A percentile compares a stretch with the other conserved stretches of the same genome.
phyloP scores from a whole-genome alignment of 1,140 invertebrate genomes.

The Chironomus striatipennis region DNA sequence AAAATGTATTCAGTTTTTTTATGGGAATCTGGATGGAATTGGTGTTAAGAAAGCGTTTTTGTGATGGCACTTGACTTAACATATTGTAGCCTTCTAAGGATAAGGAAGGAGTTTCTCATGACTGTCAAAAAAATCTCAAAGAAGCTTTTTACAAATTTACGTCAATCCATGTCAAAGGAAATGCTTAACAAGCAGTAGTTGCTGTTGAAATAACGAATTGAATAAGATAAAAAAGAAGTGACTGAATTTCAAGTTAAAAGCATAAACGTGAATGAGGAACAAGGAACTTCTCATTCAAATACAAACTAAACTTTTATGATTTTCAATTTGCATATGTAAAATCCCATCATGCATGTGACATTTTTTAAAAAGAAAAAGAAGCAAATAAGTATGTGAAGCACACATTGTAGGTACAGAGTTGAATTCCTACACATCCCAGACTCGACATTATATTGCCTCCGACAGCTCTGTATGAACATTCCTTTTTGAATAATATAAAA shows the following conservation, averaged over 20 bases:
- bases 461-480: not conserved
- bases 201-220: not conserved
- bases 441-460: not conserved
- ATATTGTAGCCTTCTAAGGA: no score
- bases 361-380: not conserved
- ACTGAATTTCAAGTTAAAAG: not conserved
- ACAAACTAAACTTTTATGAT: constrained; percentile 9
- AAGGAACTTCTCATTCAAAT: not conserved
- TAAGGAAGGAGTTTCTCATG: no score
- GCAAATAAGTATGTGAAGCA: not conserved
- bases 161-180: not conserved
- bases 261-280: no score
- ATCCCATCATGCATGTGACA: not conserved
- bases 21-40: no score
- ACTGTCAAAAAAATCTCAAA: no score
- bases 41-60: no score
- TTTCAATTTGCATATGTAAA: constrained; percentile 14
- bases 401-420: not conserved
- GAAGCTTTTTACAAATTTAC: not conserved
- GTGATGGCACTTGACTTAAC: no score
- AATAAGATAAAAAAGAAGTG: not conserved
- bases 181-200: no score
- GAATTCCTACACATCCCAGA: not conserved
- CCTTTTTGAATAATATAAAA: constrained; percentile 10
- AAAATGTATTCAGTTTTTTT: no score